Evolutionary conservation across 1,140 invertebrate species (phyloP).

Genomic region (Callitettix versicolor): DNA sequence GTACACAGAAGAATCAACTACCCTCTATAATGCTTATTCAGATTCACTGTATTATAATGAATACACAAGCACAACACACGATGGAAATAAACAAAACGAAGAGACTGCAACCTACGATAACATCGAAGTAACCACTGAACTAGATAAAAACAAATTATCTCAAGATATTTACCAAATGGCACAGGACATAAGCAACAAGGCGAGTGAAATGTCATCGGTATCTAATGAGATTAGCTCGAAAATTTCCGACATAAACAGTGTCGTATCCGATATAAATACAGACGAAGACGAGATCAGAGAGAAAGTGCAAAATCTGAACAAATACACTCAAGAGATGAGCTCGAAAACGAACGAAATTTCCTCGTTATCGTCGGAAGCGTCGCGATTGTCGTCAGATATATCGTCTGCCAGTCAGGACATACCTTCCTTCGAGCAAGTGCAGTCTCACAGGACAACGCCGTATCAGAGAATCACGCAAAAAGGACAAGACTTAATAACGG

Average conservation of each 20-base stretch:
- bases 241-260: background rate
- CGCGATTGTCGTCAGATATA: background rate
- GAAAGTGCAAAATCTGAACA: background rate
- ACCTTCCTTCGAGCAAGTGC: background rate
- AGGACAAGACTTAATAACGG: background rate
- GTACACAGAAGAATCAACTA: too few species aligned
- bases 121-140: background rate
- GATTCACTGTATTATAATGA: too few species aligned
- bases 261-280: background rate
- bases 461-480: conserved; percentile 1
- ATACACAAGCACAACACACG: too few species aligned
- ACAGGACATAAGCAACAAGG: background rate
- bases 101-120: too few species aligned
- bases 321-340: conserved; percentile 1
- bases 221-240: background rate
- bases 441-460: background rate
- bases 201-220: conserved; percentile 3
- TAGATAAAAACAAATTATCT: background rate
- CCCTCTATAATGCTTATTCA: too few species aligned
- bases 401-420: background rate
- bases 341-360: background rate
- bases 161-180: conserved; percentile 1
- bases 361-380: background rate
- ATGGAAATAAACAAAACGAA: too few species aligned
- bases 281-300: conserved; percentile 3